phyloP scores from a whole-genome alignment of 2,113 vertebrate species.

The Chaetops frenatus region DNA sequence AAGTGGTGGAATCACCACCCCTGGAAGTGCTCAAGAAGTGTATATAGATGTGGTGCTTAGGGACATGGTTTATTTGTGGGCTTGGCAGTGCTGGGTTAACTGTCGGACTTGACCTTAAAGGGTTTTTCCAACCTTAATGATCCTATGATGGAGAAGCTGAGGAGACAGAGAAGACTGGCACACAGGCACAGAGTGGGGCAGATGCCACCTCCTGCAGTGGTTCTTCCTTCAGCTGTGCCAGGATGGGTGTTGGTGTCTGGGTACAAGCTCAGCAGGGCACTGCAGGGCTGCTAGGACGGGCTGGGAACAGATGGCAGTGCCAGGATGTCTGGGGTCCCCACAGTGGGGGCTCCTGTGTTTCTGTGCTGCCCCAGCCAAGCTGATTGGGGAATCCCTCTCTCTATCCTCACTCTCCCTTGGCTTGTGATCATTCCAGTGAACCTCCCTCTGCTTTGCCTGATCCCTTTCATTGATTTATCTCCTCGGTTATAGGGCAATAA shows the following conservation, averaged over 20 bases:
- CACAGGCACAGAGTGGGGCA: fast-evolving
- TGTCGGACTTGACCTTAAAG: neutral
- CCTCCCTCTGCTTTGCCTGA: neutral
- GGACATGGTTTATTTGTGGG: neutral
- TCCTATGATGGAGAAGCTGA: neutral
- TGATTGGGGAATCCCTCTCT: neutral
- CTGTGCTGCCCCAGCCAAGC: neutral
- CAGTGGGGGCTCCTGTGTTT: neutral
- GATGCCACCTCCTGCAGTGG: neutral
- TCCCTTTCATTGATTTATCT: neutral
- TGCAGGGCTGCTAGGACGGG: neutral
- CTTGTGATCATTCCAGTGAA: neutral
- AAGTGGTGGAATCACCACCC: neutral
- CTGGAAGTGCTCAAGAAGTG: neutral
- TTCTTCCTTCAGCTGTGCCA: neutral
- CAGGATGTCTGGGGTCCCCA: neutral
- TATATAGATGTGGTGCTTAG: neutral
- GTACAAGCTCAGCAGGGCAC: neutral
- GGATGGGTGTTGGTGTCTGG: neutral
- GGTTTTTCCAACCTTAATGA: neutral
- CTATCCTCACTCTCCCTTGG: neutral
- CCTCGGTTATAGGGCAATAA: fast-evolving
- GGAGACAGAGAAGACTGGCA: neutral
- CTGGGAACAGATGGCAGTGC: neutral
- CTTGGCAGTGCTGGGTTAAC: neutral